Evolutionary conservation across 2,113 vertebrate species (phyloP).

Genomic region (Coturnix japonica): DNA sequence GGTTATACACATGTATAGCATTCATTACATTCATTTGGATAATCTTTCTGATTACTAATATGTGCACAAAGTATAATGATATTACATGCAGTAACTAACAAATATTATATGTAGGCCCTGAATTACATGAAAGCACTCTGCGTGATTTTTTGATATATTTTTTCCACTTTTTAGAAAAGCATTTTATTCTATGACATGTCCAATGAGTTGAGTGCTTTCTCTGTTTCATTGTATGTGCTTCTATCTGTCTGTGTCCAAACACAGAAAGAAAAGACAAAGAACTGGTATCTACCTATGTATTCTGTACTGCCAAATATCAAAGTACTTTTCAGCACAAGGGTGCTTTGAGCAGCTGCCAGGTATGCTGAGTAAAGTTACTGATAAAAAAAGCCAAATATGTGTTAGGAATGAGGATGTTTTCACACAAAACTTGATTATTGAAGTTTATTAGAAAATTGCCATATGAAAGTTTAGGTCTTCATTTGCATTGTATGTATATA

Average conservation of each 20-base stretch:
- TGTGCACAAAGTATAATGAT: not conserved
- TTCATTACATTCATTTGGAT: not conserved
- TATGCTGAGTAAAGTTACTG: not conserved
- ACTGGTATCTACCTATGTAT: not conserved
- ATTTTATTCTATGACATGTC: not conserved
- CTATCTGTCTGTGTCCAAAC: not conserved
- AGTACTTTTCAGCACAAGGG: not conserved
- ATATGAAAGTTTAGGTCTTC: not conserved
- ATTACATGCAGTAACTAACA: not conserved
- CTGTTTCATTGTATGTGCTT: not conserved
- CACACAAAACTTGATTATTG: not conserved
- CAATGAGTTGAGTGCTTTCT: not conserved
- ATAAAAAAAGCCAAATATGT: not conserved
- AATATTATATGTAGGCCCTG: not conserved
- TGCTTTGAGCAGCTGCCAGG: not conserved
- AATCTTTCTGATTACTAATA: not conserved
- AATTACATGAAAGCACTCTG: not conserved
- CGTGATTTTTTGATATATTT: not conserved
- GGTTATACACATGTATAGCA: not conserved
- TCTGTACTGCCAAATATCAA: not conserved
- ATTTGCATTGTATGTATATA: not conserved
- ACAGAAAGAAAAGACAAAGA: not conserved
- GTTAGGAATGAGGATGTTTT: not conserved
- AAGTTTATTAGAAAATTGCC: constrained; percentile 2
- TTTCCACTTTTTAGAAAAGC: not conserved